Conservation (phyloP, 2,113 vertebrate genomes). For the Meleagris gallopavo region DNA sequence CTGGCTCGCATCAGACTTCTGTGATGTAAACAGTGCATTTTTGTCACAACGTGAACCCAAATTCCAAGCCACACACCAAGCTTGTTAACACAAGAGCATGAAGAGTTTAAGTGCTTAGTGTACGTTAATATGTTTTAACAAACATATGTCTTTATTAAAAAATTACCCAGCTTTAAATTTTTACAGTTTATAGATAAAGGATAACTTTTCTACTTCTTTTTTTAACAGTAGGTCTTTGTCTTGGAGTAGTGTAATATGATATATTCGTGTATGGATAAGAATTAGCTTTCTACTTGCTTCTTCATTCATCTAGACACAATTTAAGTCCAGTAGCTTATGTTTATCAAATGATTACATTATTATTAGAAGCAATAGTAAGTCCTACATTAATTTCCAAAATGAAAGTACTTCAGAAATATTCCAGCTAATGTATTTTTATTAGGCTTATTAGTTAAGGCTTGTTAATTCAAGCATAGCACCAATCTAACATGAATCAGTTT, state of each 20-base stretch:
- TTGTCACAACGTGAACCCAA: not conserved
- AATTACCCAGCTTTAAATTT: not conserved
- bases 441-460: not conserved
- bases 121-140: not conserved
- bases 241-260: not conserved
- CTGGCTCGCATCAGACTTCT: not conserved
- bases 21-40: not conserved
- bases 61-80: not conserved
- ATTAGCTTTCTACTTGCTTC: not conserved
- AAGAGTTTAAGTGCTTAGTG: not conserved
- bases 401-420: not conserved
- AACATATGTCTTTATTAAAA: not conserved
- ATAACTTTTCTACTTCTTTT: not conserved
- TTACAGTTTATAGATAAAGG: not conserved
- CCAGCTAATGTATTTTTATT: not conserved
- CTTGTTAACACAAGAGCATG: not conserved
- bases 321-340: not conserved
- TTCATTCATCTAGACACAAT: not conserved
- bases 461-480: not conserved
- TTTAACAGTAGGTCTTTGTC: not conserved
- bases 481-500: no score
- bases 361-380: not conserved
- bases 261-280: not conserved
- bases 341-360: not conserved
- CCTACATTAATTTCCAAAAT: not conserved